A percentile compares a stretch with the other conserved stretches of the same genome.
Evolutionary conservation across 2,113 vertebrate genomes (phyloP).

Genomic region (Aldabrachelys gigantea): DNA sequence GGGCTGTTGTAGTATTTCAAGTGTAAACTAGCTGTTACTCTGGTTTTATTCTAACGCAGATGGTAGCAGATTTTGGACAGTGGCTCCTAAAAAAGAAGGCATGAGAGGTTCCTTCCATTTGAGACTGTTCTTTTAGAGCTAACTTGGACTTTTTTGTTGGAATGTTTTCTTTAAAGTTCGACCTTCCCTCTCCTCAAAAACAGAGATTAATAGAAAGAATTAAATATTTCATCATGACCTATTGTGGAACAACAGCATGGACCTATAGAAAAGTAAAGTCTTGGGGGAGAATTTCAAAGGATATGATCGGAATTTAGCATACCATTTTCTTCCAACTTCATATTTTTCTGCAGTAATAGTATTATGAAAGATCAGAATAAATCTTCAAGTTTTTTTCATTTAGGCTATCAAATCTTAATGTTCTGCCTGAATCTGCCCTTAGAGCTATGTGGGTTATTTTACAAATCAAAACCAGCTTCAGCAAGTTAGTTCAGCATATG

Average conservation of each 20-base stretch:
- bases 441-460: background rate
- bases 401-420: background rate
- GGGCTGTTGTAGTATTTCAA: too few relatives aligned
- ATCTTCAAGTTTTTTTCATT: background rate
- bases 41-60: too few relatives aligned
- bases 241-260: rapidly evolving
- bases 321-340: background rate
- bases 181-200: background rate
- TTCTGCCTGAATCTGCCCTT: background rate
- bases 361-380: background rate
- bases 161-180: background rate
- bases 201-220: too few relatives aligned
- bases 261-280: background rate
- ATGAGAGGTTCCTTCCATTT: background rate
- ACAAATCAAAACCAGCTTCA: background rate
- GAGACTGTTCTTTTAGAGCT: background rate
- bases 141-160: background rate
- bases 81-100: background rate
- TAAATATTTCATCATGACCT: background rate
- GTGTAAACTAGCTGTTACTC: too few relatives aligned
- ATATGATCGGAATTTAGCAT: background rate
- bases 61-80: too few relatives aligned
- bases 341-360: background rate
- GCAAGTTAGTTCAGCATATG: background rate
- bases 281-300: background rate